Conservation (phyloP, 1,140 invertebrate genomes). For the Lethrus apterus region DNA sequence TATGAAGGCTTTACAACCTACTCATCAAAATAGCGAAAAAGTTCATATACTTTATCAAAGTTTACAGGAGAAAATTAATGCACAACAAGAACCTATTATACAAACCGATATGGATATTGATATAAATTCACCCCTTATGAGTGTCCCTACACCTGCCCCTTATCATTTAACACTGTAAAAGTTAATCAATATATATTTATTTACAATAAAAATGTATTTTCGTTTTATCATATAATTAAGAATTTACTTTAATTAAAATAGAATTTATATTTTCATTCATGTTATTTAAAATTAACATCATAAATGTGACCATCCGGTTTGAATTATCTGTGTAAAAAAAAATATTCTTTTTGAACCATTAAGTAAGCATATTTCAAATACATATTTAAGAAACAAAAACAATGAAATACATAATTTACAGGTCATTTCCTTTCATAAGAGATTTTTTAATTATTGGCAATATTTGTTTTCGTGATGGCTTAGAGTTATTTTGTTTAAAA, state of each 20-base stretch:
- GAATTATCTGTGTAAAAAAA: too few species aligned
- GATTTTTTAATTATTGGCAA: slow-evolving; percentile 48
- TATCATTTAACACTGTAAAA: slow-evolving; percentile 45
- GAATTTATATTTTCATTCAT: too few species aligned
- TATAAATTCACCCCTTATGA: slow-evolving; percentile 76
- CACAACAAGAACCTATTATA: slow-evolving; percentile 57
- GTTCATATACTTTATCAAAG: slow-evolving; percentile 73
- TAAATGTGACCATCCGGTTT: too few species aligned
- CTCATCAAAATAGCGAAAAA: slow-evolving; percentile 74
- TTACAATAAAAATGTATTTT: too few species aligned
- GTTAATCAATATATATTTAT: too few species aligned
- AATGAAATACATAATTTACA: too few species aligned
- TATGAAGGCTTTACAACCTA: slow-evolving; percentile 82
- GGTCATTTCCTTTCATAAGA: neutral
- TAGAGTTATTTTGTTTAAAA: slow-evolving; percentile 48
- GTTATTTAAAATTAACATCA: too few species aligned
- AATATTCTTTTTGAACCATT: too few species aligned
- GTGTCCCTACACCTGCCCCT: slow-evolving; percentile 75
- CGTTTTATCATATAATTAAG: too few species aligned
- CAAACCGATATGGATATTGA: slow-evolving; percentile 57
- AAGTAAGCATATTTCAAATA: too few species aligned
- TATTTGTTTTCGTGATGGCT: slow-evolving; percentile 54
- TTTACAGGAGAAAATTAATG: slow-evolving; percentile 70
- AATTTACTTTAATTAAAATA: too few species aligned
- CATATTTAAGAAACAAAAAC: too few species aligned